These are phyloP conservation scores for Eonycteris spelaea DNA, from an alignment of 2,113 vertebrate genomes.

Conservation along the genomic window DNA sequence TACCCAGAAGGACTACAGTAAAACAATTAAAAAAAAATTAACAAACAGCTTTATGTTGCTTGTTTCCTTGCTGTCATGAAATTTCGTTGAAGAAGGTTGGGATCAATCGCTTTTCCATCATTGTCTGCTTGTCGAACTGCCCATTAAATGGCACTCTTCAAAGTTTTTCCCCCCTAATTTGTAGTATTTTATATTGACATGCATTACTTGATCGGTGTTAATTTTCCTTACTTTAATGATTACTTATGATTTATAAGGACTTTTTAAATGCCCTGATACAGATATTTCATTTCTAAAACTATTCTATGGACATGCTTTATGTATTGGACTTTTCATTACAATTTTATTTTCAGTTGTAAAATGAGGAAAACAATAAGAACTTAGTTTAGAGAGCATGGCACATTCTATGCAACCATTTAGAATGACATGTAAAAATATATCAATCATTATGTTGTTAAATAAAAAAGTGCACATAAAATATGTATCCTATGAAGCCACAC, in stretches of 20 bases:
- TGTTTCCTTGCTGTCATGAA: background rate
- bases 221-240: background rate
- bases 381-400: background rate
- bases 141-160: background rate
- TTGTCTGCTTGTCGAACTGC: background rate
- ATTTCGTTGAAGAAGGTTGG: background rate
- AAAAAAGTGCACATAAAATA: background rate
- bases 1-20: background rate
- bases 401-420: background rate
- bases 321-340: background rate
- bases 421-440: background rate
- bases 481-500: background rate
- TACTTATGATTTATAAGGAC: background rate
- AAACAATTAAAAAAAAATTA: constrained; percentile 10
- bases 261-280: background rate
- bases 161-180: fast-evolving
- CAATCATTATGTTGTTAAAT: background rate
- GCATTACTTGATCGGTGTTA: background rate
- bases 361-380: background rate
- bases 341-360: background rate
- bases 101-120: background rate
- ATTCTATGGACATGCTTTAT: background rate
- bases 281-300: background rate
- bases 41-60: background rate
- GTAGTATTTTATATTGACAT: background rate